Conservation (phyloP, 2,797 vertebrate species). For the Cyclopterus lumpus region DNA sequence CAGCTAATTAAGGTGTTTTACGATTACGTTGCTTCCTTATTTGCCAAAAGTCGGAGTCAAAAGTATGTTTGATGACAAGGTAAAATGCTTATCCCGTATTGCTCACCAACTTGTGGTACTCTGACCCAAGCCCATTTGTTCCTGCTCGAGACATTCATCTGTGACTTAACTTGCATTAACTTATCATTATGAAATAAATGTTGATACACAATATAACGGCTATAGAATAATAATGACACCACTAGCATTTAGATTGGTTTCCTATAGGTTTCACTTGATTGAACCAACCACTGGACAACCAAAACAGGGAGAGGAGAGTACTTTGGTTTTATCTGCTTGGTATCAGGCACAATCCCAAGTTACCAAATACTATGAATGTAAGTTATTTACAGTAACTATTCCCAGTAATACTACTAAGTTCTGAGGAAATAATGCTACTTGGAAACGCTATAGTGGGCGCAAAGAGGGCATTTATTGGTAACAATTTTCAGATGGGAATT, state of each 20-base stretch:
- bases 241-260: background rate
- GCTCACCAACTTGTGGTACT: background rate
- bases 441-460: background rate
- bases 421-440: background rate
- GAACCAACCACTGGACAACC: background rate
- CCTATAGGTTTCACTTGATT: background rate
- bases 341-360: background rate
- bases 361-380: background rate
- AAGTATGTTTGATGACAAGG: background rate
- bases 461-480: background rate
- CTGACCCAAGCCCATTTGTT: background rate
- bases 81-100: background rate
- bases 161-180: no score
- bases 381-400: background rate
- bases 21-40: background rate
- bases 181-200: background rate
- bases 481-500: conserved; percentile 2
- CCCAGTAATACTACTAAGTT: background rate
- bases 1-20: background rate
- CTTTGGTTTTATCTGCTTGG: background rate
- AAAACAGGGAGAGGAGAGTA: background rate
- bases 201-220: background rate
- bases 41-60: background rate
- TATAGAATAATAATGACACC: background rate
- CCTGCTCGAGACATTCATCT: background rate